A percentile compares a stretch with the other conserved stretches of the same genome.
Conservation (phyloP, 2,888 invertebrate species). For the Pandemis heparana region DNA sequence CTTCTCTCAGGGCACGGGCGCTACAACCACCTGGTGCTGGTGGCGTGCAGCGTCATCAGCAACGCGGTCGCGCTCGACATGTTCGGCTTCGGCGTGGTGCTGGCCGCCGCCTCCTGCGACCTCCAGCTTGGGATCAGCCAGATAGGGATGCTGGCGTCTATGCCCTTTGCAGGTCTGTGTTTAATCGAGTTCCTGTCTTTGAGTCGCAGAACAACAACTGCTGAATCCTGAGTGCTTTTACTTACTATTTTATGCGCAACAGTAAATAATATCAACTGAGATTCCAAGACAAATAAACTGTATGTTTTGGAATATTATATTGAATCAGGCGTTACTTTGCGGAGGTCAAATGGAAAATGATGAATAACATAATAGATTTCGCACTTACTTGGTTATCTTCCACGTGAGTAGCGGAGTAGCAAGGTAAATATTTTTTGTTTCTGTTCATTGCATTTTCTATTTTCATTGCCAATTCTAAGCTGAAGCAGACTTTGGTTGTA, state of each 20-base stretch:
- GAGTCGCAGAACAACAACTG: not conserved
- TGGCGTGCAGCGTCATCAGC: constrained; percentile 61
- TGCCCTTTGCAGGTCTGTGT: constrained; percentile 65
- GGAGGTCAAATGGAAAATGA: no score
- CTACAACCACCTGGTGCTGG: constrained; percentile 63
- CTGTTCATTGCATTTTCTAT: no score
- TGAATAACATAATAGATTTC: no score
- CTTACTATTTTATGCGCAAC: not conserved
- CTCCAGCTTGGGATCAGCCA: constrained; percentile 59
- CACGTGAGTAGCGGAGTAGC: no score
- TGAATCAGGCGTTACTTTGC: no score
- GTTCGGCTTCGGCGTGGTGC: constrained; percentile 67
- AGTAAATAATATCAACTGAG: no score
- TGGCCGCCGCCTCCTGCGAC: constrained; percentile 68
- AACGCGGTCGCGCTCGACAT: constrained; percentile 65
- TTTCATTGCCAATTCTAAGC: no score
- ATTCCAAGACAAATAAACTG: no score
- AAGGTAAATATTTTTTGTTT: no score
- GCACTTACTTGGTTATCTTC: no score
- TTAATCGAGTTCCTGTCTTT: not conserved
- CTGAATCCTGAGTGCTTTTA: not conserved
- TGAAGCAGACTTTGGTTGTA: no score
- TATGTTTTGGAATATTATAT: no score
- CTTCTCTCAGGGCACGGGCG: constrained; percentile 65
- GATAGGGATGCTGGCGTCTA: constrained; percentile 63